These are phyloP conservation scores for Dromas ardeola DNA, from an alignment of 2,113 vertebrate species.

Conservation along the genomic window DNA sequence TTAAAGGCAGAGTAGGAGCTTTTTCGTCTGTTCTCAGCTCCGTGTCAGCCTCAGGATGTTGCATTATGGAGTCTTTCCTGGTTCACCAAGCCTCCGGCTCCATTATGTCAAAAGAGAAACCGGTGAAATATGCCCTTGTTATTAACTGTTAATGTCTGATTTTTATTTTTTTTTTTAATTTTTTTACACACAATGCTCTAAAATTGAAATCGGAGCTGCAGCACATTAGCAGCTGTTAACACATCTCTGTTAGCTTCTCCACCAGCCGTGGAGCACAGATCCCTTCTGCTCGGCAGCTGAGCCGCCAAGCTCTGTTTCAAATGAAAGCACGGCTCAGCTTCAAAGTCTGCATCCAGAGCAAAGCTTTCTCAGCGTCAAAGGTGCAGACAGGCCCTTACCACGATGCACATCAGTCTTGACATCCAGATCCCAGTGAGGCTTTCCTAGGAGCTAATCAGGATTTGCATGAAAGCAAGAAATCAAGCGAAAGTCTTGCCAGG, in stretches of 20 bases:
- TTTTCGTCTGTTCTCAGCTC: conserved; percentile 13
- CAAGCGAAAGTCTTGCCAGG: neutral
- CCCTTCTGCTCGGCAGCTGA: neutral
- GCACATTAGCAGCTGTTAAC: conserved; percentile 59
- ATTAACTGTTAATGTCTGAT: conserved; percentile 16
- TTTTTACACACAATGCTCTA: neutral
- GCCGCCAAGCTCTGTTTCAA: neutral
- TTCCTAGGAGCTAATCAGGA: neutral
- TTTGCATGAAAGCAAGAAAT: conserved; percentile 15
- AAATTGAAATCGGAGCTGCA: neutral
- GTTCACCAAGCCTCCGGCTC: neutral
- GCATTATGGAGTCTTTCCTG: neutral
- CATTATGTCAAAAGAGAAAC: neutral
- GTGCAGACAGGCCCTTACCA: conserved; percentile 34
- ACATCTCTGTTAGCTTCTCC: conserved; percentile 34
- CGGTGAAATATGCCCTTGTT: neutral
- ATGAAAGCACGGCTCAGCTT: conserved; percentile 34
- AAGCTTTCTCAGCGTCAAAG: neutral
- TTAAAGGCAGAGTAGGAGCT: neutral
- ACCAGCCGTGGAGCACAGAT: neutral
- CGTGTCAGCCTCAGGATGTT: neutral
- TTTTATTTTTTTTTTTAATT: neutral
- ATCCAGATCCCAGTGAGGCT: neutral
- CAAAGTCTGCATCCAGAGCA: conserved; percentile 14
- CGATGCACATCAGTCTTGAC: neutral